phyloP scores from a whole-genome alignment of 2,113 vertebrate genomes.

The Pardalotus punctatus region DNA sequence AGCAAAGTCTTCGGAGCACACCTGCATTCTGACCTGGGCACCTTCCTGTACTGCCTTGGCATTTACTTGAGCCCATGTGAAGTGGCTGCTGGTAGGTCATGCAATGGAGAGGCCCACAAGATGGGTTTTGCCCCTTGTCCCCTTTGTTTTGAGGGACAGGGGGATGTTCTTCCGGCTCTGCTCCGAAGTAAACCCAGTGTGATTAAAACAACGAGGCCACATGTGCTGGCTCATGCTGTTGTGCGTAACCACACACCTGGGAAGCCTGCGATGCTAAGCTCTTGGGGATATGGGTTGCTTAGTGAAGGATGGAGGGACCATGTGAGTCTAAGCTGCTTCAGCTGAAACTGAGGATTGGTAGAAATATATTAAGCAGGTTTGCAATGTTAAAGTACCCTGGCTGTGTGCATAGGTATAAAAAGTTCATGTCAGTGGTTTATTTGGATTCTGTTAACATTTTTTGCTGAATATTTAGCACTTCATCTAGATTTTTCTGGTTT shows the following conservation, averaged over 20 bases:
- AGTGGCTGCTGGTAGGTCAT: background rate
- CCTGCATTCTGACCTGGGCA: background rate
- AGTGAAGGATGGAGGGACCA: background rate
- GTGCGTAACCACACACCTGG: accelerated
- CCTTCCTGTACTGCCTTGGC: background rate
- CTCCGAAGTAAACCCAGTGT: background rate
- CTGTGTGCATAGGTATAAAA: background rate
- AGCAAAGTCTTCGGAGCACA: background rate
- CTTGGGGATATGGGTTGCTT: background rate
- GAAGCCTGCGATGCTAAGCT: background rate
- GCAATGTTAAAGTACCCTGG: background rate
- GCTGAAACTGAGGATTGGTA: background rate
- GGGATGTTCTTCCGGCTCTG: background rate
- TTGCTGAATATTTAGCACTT: background rate
- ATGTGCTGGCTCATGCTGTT: accelerated
- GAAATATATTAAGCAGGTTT: background rate
- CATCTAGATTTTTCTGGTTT: background rate
- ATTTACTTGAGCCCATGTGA: background rate
- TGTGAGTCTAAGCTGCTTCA: background rate
- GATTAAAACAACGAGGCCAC: accelerated
- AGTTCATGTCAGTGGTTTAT: background rate
- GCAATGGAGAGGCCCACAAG: background rate
- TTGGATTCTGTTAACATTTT: background rate
- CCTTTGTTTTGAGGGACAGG: background rate
- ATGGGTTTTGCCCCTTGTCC: background rate